phyloP scores from a whole-genome alignment of 64 coral and sea anemone species.

The Dendronephthya gigantea region DNA sequence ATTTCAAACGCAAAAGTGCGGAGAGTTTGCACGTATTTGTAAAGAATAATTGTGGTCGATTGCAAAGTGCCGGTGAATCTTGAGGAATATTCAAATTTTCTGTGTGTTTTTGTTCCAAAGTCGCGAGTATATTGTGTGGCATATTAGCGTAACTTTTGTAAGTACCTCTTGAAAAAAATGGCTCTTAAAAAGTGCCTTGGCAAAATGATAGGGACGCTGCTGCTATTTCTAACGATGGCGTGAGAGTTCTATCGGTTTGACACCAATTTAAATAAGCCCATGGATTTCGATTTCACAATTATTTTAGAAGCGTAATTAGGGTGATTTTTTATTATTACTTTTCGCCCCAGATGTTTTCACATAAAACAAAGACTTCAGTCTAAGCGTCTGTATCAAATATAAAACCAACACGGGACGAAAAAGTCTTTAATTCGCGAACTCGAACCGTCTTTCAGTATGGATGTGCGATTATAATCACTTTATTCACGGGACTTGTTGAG shows the following conservation, averaged over 20 bases:
- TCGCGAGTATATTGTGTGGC: too few relatives aligned
- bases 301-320: too few relatives aligned
- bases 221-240: background rate
- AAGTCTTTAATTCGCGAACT: too few relatives aligned
- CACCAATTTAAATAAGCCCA: background rate
- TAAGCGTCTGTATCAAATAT: too few relatives aligned
- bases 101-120: background rate
- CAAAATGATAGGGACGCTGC: background rate
- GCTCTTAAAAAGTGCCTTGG: background rate
- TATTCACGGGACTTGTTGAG: too few relatives aligned
- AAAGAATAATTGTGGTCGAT: background rate
- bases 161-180: background rate
- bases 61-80: background rate
- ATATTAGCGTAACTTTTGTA: background rate
- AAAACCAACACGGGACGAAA: too few relatives aligned
- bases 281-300: too few relatives aligned
- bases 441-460: too few relatives aligned
- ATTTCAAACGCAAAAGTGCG: background rate
- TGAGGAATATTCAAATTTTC: background rate
- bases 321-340: too few relatives aligned
- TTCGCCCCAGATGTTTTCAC: too few relatives aligned
- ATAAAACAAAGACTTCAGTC: too few relatives aligned
- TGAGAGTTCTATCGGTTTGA: background rate
- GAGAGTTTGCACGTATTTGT: background rate
- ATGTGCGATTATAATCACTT: too few relatives aligned